Percentiles rank a stretch among this genome's conserved stretches.
Evolutionary conservation across 2,113 vertebrate genomes (phyloP).

Genomic region (Oostethus manadensis): DNA sequence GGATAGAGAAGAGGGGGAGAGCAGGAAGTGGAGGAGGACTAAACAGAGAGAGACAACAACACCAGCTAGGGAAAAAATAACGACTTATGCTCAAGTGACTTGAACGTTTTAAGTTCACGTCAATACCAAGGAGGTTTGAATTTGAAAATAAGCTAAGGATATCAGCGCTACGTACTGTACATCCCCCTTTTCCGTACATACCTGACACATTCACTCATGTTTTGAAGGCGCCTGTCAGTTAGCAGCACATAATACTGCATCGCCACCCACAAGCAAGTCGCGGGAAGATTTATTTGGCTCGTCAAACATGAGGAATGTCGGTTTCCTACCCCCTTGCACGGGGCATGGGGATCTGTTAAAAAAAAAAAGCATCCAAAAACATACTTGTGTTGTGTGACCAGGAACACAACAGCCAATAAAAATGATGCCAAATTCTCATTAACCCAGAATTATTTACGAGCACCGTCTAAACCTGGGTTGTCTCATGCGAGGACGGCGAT

Average conservation of each 20-base stretch:
- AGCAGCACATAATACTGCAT: not conserved
- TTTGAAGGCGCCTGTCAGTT: not conserved
- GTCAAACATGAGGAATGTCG: constrained; percentile 1
- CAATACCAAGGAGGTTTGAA: no score
- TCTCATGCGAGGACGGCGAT: not conserved
- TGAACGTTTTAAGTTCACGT: no score
- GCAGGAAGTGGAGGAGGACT: no score
- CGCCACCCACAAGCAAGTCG: constrained; percentile 1
- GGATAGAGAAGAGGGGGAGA: no score
- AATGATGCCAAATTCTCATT: not conserved
- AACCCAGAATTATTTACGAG: not conserved
- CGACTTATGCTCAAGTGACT: no score
- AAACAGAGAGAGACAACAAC: no score
- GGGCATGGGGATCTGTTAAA: not conserved
- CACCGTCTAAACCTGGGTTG: not conserved
- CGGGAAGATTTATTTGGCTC: constrained; percentile 4
- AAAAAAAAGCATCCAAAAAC: no score
- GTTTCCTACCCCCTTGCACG: not conserved
- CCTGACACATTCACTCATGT: constrained; percentile 2
- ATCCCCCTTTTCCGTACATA: not conserved
- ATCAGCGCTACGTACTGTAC: not conserved
- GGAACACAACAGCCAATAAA: not conserved
- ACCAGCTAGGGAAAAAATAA: no score
- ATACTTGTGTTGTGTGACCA: not conserved
- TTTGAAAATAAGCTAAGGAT: not conserved